A percentile compares a stretch with the other conserved stretches of the same genome.
Conservation (phyloP, 2,113 vertebrate species). For the Xiphophorus hellerii region DNA sequence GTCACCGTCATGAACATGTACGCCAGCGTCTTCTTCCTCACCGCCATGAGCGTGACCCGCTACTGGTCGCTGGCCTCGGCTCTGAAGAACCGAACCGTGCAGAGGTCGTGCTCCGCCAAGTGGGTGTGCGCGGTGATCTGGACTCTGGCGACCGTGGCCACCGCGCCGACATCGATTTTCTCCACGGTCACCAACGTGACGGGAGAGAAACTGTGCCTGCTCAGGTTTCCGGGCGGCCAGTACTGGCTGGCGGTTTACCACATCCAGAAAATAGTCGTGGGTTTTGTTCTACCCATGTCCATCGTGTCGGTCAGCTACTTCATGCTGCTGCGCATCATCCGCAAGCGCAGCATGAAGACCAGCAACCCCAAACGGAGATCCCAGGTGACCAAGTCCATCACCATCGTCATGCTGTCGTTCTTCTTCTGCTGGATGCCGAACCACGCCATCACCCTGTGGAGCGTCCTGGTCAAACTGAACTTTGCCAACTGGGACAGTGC, state of each 20-base stretch:
- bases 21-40: constrained; percentile 81
- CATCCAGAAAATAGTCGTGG: constrained; percentile 75
- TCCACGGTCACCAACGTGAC: constrained; percentile 72
- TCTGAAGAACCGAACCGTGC: constrained; percentile 55
- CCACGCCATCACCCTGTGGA: constrained; percentile 81
- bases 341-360: constrained; percentile 68
- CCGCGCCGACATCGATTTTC: constrained; percentile 75
- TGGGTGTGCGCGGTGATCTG: constrained; percentile 69
- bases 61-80: constrained; percentile 74
- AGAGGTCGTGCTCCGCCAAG: constrained; percentile 48
- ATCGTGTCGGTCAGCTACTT: constrained; percentile 78
- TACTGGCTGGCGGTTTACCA: constrained; percentile 76
- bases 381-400: constrained; percentile 72
- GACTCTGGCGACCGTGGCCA: constrained; percentile 74
- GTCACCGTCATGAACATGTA: constrained; percentile 82
- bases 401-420: constrained; percentile 69
- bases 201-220: constrained; percentile 76
- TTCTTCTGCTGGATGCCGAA: constrained; percentile 81
- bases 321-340: constrained; percentile 75
- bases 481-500: constrained; percentile 74
- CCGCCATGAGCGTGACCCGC: constrained; percentile 79
- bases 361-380: constrained; percentile 65
- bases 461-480: constrained; percentile 82
- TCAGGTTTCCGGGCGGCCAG: constrained; percentile 78
- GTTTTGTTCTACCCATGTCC: constrained; percentile 76